Conservation (phyloP, 1,140 invertebrate genomes). For the Dinothrombium tinctorium region DNA sequence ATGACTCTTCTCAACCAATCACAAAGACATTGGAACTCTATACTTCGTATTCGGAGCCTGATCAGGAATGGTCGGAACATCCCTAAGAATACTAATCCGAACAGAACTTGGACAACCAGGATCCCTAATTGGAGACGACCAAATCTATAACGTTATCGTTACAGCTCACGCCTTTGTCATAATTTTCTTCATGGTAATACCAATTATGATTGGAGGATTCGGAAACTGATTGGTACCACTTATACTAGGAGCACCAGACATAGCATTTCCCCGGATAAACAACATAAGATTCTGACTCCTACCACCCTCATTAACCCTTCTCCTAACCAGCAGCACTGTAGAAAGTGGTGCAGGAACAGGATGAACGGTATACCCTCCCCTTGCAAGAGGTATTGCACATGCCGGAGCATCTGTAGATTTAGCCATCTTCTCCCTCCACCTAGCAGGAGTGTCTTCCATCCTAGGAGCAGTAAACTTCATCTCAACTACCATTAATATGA, state of each 20-base stretch:
- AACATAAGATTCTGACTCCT: slow-evolving; percentile 50
- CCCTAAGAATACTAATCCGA: slow-evolving; percentile 37
- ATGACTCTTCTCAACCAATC: slow-evolving; percentile 38
- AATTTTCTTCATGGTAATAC: slow-evolving; percentile 56
- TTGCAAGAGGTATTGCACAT: slow-evolving; percentile 31
- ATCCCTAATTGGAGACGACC: slow-evolving; percentile 33
- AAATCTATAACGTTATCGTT: slow-evolving; percentile 43
- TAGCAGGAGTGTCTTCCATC: slow-evolving; percentile 40
- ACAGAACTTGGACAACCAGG: slow-evolving; percentile 34
- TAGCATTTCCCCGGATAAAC: slow-evolving; percentile 48
- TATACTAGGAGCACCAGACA: slow-evolving; percentile 42
- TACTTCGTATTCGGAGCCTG: slow-evolving; percentile 44
- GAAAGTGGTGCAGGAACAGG: slow-evolving; percentile 33
- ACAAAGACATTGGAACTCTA: slow-evolving; percentile 47
- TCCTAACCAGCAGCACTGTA: slow-evolving; percentile 30
- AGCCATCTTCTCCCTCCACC: slow-evolving; percentile 37
- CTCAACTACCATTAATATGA: slow-evolving; percentile 23
- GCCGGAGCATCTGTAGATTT: slow-evolving; percentile 33
- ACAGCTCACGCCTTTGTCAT: slow-evolving; percentile 46
- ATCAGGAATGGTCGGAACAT: slow-evolving; percentile 34
- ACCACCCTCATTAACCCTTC: slow-evolving; percentile 31
- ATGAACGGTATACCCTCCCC: slow-evolving; percentile 40
- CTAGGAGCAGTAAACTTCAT: slow-evolving; percentile 38
- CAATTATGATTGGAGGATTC: slow-evolving; percentile 48
- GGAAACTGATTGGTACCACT: slow-evolving; percentile 47